phyloP scores from a whole-genome alignment of 2,797 vertebrate species.

The Pyrrhura leucotis region DNA sequence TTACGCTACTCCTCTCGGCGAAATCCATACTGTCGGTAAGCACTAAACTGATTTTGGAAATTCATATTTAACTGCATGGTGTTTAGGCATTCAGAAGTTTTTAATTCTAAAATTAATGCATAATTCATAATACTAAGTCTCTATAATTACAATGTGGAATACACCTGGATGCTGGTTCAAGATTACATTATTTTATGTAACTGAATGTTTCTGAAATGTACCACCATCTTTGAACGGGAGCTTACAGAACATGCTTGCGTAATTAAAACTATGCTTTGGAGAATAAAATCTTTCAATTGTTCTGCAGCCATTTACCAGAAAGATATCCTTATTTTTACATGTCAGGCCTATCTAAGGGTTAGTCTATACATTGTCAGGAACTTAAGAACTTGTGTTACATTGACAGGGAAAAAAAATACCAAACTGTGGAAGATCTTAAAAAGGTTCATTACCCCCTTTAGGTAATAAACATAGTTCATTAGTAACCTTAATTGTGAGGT shows the following conservation, averaged over 20 bases:
- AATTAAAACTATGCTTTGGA: not conserved
- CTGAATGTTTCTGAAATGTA: not conserved
- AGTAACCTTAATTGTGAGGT: not conserved
- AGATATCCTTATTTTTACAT: not conserved
- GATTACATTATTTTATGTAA: not conserved
- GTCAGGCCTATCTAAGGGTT: not conserved
- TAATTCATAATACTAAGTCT: not conserved
- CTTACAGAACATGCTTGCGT: not conserved
- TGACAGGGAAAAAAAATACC: not conserved
- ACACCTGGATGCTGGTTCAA: not conserved
- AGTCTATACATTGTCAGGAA: not conserved
- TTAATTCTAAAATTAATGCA: not conserved
- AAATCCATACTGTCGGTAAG: conserved; percentile 98
- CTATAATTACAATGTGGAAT: not conserved
- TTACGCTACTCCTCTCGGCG: conserved; percentile 95
- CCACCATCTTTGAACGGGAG: not conserved
- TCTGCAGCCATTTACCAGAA: not conserved
- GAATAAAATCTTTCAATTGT: not conserved
- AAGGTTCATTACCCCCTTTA: not conserved
- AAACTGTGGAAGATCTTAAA: not conserved
- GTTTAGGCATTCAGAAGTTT: not conserved
- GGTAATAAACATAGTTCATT: not conserved
- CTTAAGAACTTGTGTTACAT: not conserved
- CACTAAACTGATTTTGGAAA: not conserved
- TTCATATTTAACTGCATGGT: not conserved